These are phyloP conservation scores for Gymnoscelis rufifasciata DNA, from an alignment of 2,888 invertebrate species.

Conservation along the genomic window DNA sequence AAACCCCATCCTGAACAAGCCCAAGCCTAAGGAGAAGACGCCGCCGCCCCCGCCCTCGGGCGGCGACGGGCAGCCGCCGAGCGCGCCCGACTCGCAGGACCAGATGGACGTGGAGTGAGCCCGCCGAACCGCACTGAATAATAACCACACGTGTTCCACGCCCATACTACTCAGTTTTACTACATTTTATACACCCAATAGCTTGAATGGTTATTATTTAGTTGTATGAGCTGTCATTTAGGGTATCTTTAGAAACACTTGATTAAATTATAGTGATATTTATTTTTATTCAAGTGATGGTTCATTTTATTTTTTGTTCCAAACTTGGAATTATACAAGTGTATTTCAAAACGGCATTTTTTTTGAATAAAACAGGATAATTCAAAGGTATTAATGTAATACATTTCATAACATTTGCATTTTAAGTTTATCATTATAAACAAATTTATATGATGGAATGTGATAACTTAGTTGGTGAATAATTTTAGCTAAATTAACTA, in stretches of 20 bases:
- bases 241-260: conserved; percentile 33
- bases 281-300: conserved; percentile 48
- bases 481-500: conserved; percentile 31
- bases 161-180: conserved; percentile 1
- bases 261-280: conserved; percentile 54
- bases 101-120: conserved; percentile 74
- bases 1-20: conserved; percentile 91
- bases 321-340: conserved; percentile 32
- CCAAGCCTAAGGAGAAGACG: conserved; percentile 88
- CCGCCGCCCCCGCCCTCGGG: conserved; percentile 62
- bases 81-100: conserved; percentile 41
- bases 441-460: conserved; percentile 30
- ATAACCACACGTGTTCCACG: conserved; percentile 28
- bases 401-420: conserved; percentile 37
- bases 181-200: conserved; percentile 7
- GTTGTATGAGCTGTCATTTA: conserved; percentile 34
- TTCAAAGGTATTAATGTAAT: conserved; percentile 38
- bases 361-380: conserved; percentile 29
- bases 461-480: conserved; percentile 35
- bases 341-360: conserved; percentile 11
- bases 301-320: conserved; percentile 36
- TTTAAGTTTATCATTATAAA: conserved; percentile 32
- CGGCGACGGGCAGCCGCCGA: conserved; percentile 44
- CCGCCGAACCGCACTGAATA: conserved; percentile 37
- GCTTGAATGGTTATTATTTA: conserved; percentile 32